Percentiles rank a stretch among this genome's conserved stretches.
Evolutionary conservation across 1,140 invertebrate genomes (phyloP).

Genomic region (Odontomachus brunneus): DNA sequence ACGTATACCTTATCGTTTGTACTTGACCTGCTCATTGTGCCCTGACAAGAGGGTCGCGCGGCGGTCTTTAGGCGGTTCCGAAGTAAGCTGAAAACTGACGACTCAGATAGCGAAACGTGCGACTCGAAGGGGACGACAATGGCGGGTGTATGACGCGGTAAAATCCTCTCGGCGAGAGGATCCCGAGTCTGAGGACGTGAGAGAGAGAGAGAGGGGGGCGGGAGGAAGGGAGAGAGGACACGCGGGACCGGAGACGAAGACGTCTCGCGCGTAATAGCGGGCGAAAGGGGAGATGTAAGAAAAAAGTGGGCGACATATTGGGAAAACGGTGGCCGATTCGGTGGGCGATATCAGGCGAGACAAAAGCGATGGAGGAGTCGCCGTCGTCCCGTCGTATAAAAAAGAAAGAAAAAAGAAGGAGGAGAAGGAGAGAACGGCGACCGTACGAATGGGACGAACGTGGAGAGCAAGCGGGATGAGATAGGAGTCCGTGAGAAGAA

Average conservation of each 20-base stretch:
- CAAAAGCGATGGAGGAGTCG: conserved; percentile 33
- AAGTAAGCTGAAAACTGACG: conserved; percentile 17
- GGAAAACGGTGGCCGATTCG: conserved; percentile 55
- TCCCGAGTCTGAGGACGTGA: too few relatives aligned
- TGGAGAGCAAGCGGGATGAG: conserved; percentile 24
- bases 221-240: neutral
- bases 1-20: neutral
- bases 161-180: conserved; percentile 26
- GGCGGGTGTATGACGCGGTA: neutral
- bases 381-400: neutral
- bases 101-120: conserved; percentile 30
- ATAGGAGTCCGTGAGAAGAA: neutral
- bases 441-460: neutral
- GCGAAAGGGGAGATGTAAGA: conserved; percentile 9
- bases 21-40: neutral
- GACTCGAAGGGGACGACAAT: conserved; percentile 8
- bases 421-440: neutral
- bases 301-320: conserved; percentile 7
- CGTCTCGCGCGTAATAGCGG: neutral
- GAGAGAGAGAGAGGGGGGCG: neutral
- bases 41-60: neutral
- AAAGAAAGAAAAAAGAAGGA: neutral
- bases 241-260: conserved; percentile 3
- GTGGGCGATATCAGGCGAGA: conserved; percentile 44
- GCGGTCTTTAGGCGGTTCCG: neutral